phyloP scores from a whole-genome alignment of 2,113 vertebrate genomes.

The Lucifuga dentata region DNA sequence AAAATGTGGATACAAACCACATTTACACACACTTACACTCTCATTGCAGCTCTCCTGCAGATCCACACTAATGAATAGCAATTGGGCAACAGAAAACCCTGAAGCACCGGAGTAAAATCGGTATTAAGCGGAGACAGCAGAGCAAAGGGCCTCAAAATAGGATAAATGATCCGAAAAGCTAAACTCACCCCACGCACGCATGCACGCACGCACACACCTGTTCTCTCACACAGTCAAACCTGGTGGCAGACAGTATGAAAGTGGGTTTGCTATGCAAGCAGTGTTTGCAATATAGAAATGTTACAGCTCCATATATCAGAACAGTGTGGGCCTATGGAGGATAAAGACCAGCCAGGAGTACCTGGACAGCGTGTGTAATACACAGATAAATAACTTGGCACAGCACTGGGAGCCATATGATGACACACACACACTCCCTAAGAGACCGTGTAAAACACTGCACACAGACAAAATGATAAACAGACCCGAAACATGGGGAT shows the following conservation, averaged over 20 bases:
- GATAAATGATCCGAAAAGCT: constrained; percentile 52
- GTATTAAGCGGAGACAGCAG: constrained; percentile 62
- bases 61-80: constrained; percentile 67
- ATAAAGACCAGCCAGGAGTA: constrained; percentile 59
- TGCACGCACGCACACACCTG: constrained; percentile 32
- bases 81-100: constrained; percentile 50
- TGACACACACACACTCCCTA: constrained; percentile 27
- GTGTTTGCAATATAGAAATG: constrained; percentile 58
- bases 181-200: neutral
- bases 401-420: constrained; percentile 36
- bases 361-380: constrained; percentile 67
- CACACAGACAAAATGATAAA: constrained; percentile 23
- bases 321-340: constrained; percentile 43
- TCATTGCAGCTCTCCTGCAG: constrained; percentile 36
- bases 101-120: constrained; percentile 56
- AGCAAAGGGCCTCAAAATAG: constrained; percentile 68
- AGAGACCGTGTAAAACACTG: constrained; percentile 12
- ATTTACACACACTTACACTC: neutral
- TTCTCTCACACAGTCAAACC: constrained; percentile 49
- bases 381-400: constrained; percentile 67
- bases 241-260: constrained; percentile 27
- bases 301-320: constrained; percentile 73
- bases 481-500: constrained; percentile 31
- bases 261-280: constrained; percentile 49
- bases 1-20: constrained; percentile 10